Conservation (phyloP, 2,113 vertebrate species). For the Xerus inauris region DNA sequence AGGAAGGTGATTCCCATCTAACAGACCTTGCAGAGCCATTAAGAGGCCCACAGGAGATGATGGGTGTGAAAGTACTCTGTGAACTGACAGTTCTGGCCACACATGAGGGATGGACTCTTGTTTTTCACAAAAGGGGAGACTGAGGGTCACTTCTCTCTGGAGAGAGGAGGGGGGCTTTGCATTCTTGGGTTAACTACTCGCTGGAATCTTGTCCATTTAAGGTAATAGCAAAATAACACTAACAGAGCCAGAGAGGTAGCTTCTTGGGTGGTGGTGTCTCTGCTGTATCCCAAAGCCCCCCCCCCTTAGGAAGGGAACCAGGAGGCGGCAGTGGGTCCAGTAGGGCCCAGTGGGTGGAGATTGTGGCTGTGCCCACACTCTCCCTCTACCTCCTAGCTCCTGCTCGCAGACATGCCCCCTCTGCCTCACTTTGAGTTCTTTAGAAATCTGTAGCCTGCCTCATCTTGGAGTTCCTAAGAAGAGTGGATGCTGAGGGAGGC, state of each 20-base stretch:
- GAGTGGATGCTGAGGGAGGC: neutral
- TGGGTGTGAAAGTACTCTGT: conserved; percentile 20
- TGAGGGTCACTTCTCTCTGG: conserved; percentile 37
- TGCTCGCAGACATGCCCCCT: neutral
- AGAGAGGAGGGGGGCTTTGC: conserved; percentile 61
- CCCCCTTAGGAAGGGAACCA: conserved; percentile 68
- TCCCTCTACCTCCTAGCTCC: neutral
- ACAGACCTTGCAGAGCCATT: neutral
- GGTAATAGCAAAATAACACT: conserved; percentile 68
- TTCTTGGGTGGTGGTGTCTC: conserved; percentile 74
- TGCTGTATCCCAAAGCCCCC: conserved; percentile 45
- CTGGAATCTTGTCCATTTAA: conserved; percentile 58
- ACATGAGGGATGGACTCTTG: conserved; percentile 37
- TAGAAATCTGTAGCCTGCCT: neutral
- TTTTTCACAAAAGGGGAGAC: neutral
- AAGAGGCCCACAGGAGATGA: neutral
- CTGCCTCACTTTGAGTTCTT: neutral
- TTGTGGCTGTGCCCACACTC: neutral
- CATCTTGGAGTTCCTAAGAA: neutral
- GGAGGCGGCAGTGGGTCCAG: conserved; percentile 36
- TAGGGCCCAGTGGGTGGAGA: neutral
- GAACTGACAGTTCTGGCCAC: neutral
- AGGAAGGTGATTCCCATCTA: neutral
- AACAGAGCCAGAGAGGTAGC: conserved; percentile 58
- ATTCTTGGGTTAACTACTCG: conserved; percentile 66